Evolutionary conservation across 1,140 invertebrate species (phyloP).

Genomic region (Conopomorpha cramerella): DNA sequence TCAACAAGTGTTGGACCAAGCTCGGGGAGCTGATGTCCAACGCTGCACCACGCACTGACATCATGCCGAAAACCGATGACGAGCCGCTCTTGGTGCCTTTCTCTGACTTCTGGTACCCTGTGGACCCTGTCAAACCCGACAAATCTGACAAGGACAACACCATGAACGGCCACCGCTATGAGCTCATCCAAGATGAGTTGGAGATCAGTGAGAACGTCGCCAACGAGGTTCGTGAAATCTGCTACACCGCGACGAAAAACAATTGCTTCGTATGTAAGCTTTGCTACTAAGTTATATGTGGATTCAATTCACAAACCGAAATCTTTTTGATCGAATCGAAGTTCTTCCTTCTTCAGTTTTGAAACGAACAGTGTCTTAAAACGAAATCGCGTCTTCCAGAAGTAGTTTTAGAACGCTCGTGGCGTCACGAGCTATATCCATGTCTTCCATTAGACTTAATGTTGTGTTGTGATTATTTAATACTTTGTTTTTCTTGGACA

Average conservation of each 20-base stretch:
- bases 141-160: slow-evolving; percentile 40
- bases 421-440: slow-evolving; percentile 14
- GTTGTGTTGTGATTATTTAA: too few relatives aligned
- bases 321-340: slow-evolving; percentile 15
- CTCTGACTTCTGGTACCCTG: slow-evolving; percentile 38
- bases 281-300: slow-evolving; percentile 27
- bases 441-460: slow-evolving; percentile 57
- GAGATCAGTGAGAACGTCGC: slow-evolving; percentile 61
- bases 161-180: slow-evolving; percentile 36
- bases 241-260: slow-evolving; percentile 28
- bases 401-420: slow-evolving; percentile 42
- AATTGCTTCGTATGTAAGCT: slow-evolving; percentile 52
- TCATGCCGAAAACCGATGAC: slow-evolving; percentile 43
- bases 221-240: slow-evolving; percentile 60
- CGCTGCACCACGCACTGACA: slow-evolving; percentile 38
- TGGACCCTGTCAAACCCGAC: slow-evolving; percentile 42
- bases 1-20: slow-evolving; percentile 64
- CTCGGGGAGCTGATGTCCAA: slow-evolving; percentile 59
- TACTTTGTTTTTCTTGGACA: slow-evolving; percentile 14
- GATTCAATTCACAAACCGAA: slow-evolving; percentile 7
- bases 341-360: slow-evolving; percentile 20
- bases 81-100: slow-evolving; percentile 39
- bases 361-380: slow-evolving; percentile 33
- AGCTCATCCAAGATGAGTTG: slow-evolving; percentile 34
- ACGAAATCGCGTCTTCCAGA: slow-evolving; percentile 57